Conservation (phyloP, 1,140 invertebrate genomes). For the Caerostris darwini region DNA sequence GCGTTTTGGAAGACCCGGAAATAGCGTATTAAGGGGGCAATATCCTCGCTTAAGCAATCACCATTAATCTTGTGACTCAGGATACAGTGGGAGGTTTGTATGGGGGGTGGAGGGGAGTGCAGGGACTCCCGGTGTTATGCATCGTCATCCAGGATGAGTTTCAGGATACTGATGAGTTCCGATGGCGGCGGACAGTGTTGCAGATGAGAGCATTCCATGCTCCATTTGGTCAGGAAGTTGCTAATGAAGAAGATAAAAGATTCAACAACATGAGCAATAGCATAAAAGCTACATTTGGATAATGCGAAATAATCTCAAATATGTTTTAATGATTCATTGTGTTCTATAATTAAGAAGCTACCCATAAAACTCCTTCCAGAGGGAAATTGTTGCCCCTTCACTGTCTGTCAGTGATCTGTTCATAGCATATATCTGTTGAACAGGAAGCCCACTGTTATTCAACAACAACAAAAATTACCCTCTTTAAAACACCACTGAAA, state of each 20-base stretch:
- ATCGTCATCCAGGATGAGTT: slow-evolving; percentile 13
- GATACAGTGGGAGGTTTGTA: slow-evolving; percentile 19
- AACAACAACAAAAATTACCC: too few species aligned
- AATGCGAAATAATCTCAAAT: not conserved
- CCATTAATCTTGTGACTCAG: slow-evolving; percentile 62
- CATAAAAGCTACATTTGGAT: not conserved
- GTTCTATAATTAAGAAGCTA: too few species aligned
- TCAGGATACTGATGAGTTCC: slow-evolving; percentile 22
- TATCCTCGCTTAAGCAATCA: slow-evolving; percentile 54
- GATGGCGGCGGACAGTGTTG: not conserved
- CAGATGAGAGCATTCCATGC: not conserved
- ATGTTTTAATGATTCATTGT: too few species aligned
- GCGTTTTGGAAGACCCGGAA: slow-evolving; percentile 1
- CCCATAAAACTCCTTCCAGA: too few species aligned
- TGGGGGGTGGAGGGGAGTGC: too few species aligned
- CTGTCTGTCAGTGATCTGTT: too few species aligned
- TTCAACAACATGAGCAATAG: not conserved
- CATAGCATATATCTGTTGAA: too few species aligned
- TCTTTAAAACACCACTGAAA: too few species aligned
- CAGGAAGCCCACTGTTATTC: too few species aligned
- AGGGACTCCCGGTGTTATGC: not conserved
- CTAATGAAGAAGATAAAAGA: not conserved
- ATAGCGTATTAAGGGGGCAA: slow-evolving; percentile 39
- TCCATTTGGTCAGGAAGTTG: not conserved
- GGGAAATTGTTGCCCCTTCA: too few species aligned